Evolutionary conservation across 2,113 vertebrate species (phyloP).

Genomic region (Equus quagga): DNA sequence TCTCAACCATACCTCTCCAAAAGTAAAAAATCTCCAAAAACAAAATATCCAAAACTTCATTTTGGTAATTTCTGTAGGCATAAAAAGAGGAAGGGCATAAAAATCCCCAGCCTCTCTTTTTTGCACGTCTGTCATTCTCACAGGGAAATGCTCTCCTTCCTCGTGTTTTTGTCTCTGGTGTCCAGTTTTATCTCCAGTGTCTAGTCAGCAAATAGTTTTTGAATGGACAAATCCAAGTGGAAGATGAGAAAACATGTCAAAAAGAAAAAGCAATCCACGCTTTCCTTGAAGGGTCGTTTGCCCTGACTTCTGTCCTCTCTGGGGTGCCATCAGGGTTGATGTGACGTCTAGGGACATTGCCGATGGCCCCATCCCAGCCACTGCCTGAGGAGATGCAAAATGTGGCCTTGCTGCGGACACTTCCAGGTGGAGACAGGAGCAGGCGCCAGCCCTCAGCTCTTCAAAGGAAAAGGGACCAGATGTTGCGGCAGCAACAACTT

Average conservation of each 20-base stretch:
- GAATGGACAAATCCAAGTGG: slow-evolving; percentile 22
- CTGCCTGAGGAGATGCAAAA: background rate
- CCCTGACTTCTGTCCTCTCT: background rate
- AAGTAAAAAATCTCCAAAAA: background rate
- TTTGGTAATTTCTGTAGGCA: background rate
- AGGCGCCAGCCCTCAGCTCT: background rate
- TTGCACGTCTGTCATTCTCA: background rate
- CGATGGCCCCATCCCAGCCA: background rate
- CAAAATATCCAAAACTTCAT: background rate
- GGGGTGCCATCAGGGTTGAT: background rate
- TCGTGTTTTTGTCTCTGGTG: background rate
- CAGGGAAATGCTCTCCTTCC: background rate
- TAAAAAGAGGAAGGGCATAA: background rate
- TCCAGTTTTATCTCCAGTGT: background rate
- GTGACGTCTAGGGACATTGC: background rate
- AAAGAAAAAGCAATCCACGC: background rate
- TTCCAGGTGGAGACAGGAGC: background rate
- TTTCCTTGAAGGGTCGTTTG: background rate
- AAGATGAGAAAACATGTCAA: background rate
- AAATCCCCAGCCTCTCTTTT: background rate
- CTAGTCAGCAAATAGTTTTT: background rate
- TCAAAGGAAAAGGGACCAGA: slow-evolving; percentile 21
- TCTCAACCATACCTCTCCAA: background rate
- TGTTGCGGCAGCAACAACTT: background rate
- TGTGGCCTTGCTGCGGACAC: background rate